Conservation (phyloP, 1,140 invertebrate species). For the Drosophila lacertosa region DNA sequence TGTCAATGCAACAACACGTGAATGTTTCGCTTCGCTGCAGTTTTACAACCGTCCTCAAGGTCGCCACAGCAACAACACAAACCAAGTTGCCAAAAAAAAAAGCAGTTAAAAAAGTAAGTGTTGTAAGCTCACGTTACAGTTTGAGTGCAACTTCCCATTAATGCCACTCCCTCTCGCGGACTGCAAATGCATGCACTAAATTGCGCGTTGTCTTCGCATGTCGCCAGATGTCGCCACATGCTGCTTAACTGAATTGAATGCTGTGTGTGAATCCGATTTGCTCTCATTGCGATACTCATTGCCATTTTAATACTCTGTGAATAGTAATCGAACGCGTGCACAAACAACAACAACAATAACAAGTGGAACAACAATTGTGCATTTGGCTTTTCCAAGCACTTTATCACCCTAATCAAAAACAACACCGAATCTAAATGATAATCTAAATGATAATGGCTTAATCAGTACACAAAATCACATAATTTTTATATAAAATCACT, state of each 20-base stretch:
- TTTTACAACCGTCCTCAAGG: conserved; percentile 38
- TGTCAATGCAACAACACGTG: conserved; percentile 26
- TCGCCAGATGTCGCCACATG: conserved; percentile 35
- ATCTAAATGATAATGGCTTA: conserved; percentile 12
- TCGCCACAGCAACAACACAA: conserved; percentile 16
- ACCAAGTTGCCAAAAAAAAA: conserved; percentile 21
- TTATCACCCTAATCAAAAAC: conserved; percentile 21
- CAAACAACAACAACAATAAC: conserved; percentile 7
- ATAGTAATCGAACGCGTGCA: no score
- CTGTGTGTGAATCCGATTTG: conserved; percentile 32
- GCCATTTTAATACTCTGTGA: conserved; percentile 28
- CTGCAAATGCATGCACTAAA: background rate
- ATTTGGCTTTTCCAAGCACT: conserved; percentile 31
- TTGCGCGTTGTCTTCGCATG: background rate
- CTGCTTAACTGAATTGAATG: conserved; percentile 16
- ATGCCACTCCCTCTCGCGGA: background rate
- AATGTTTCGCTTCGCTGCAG: conserved; percentile 24
- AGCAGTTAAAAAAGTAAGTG: background rate
- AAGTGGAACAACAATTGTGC: conserved; percentile 29
- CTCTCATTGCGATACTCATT: conserved; percentile 29
- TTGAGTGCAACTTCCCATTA: conserved; percentile 3
- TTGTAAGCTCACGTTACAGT: conserved; percentile 1
- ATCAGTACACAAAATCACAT: background rate
- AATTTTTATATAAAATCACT: conserved; percentile 1
- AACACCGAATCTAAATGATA: conserved; percentile 13